Evolutionary conservation across 2,113 vertebrate species (phyloP), one percentile per base, ranked within the genome.

Genomic region (Takifugu bimaculatus): DNA sequence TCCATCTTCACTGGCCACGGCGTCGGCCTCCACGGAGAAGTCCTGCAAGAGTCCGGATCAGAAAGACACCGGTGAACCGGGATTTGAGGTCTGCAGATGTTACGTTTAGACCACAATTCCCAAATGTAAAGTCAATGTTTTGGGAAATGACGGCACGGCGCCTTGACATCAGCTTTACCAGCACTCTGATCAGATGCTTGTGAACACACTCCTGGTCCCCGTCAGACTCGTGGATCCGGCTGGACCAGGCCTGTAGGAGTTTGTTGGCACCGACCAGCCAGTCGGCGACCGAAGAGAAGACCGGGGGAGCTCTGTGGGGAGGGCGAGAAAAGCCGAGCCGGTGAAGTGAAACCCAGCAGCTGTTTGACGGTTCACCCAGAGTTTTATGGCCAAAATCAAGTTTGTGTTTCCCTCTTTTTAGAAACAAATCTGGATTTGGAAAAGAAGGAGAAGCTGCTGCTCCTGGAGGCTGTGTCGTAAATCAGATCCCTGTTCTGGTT

Each of bases 11-110:
- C n/a, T 84, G 0, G 92, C 92, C 70, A 89, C 91, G 61, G 84
- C 82, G 70, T 94, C 91, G 27, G 87, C 75, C 79, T 95, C 94
- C 83, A 92, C 90, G 20, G 84, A 90, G 72, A 98, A 92, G 28
- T 91, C 85, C 97, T 99, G 54, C 42, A 5, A 20, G 6, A 29
- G 20, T 3, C 63, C 88, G 32, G 45, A 14, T 13, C 12, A n/a
- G 45, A 47, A 4, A 13, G 44, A n/a, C n/a, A n/a, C n/a, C n/a
- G n/a, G 20, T 45, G 12, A 45, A 45, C 1, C 44, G 44, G 14
- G 44, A 26, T 6, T 27, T 51, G 10, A 12, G 15, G 15, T 50
- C 14, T 39, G 25, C 15, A 55, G 49, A 55, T 7, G 0, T 26
- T 45, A 28, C 13, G 14, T 11, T 39, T 39, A 39, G 35, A 39